These are phyloP conservation scores for Acleris holmiana DNA, from an alignment of 2,888 invertebrate genomes.

Conservation along the genomic window DNA sequence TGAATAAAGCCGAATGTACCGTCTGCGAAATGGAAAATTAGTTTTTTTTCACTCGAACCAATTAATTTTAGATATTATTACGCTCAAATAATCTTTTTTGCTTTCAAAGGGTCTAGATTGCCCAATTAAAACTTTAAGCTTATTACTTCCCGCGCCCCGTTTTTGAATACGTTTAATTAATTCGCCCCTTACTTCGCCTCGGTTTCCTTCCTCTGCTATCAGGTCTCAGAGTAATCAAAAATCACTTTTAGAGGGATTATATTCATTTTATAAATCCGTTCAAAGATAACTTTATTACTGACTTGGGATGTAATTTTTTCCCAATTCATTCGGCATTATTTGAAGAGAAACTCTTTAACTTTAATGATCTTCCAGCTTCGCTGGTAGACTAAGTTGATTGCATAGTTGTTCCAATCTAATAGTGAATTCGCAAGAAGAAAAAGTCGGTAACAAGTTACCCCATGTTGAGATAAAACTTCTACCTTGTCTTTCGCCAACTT, in stretches of 20 bases:
- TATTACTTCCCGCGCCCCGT: constrained; percentile 52
- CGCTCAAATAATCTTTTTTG: constrained; percentile 39
- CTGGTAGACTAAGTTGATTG: not conserved
- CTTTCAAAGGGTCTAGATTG: constrained; percentile 46
- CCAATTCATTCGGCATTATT: constrained; percentile 15
- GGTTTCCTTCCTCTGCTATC: constrained; percentile 29
- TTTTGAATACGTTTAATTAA: constrained; percentile 60
- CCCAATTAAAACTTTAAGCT: constrained; percentile 62
- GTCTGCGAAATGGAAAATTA: constrained; percentile 19
- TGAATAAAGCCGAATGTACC: constrained; percentile 7
- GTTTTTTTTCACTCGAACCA: constrained; percentile 30
- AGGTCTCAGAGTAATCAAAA: constrained; percentile 34
- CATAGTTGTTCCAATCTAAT: not conserved
- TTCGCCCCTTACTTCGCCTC: constrained; percentile 44
- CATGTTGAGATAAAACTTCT: too few species aligned
- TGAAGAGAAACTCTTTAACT: not conserved
- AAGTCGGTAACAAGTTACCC: not conserved
- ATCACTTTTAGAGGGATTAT: constrained; percentile 36
- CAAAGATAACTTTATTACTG: constrained; percentile 23
- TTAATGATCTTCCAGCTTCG: not conserved
- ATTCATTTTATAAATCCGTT: constrained; percentile 30
- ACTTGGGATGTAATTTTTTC: constrained; percentile 15
- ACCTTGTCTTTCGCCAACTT: too few species aligned
- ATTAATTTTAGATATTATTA: constrained; percentile 41
- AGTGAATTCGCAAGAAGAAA: not conserved